Evolutionary conservation across 2,113 vertebrate genomes (phyloP).

Genomic region (Tychaedon coryphoeus): DNA sequence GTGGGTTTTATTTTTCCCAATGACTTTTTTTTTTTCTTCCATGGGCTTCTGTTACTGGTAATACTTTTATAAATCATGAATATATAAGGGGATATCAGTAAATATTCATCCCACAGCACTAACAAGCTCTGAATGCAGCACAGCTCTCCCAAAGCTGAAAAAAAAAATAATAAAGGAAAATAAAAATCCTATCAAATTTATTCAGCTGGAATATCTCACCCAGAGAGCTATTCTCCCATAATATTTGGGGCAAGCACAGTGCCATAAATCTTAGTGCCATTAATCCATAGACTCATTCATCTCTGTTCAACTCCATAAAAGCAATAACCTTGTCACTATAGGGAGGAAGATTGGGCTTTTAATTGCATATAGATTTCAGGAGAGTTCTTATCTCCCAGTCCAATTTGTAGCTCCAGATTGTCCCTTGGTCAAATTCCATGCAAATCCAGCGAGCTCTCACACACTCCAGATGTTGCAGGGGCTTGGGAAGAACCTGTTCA

Average conservation of each 20-base stretch:
- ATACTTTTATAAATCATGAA: not conserved
- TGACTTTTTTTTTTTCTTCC: not conserved
- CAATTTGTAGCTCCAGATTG: constrained; percentile 41
- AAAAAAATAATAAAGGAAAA: not conserved
- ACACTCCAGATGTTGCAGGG: not conserved
- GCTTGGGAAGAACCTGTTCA: not conserved
- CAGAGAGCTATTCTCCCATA: constrained; percentile 20
- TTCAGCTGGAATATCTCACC: constrained; percentile 58
- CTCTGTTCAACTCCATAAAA: constrained; percentile 65
- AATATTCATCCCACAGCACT: not conserved
- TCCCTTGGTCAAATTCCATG: constrained; percentile 31
- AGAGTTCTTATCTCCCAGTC: constrained; percentile 58
- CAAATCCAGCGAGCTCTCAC: not conserved
- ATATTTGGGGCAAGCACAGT: constrained; percentile 57
- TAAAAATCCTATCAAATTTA: constrained; percentile 42
- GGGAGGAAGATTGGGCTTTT: constrained; percentile 63
- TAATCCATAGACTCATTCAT: constrained; percentile 65
- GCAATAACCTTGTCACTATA: constrained; percentile 69
- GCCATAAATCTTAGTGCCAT: constrained; percentile 68
- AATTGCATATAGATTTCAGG: constrained; percentile 68
- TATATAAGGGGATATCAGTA: not conserved
- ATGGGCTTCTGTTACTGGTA: not conserved
- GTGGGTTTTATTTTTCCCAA: not conserved
- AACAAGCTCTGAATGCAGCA: not conserved
- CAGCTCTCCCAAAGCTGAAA: not conserved